Percentiles rank a stretch among this genome's conserved stretches.
Conservation (phyloP, 1,140 invertebrate genomes). For the Adoxophyes honmai region DNA sequence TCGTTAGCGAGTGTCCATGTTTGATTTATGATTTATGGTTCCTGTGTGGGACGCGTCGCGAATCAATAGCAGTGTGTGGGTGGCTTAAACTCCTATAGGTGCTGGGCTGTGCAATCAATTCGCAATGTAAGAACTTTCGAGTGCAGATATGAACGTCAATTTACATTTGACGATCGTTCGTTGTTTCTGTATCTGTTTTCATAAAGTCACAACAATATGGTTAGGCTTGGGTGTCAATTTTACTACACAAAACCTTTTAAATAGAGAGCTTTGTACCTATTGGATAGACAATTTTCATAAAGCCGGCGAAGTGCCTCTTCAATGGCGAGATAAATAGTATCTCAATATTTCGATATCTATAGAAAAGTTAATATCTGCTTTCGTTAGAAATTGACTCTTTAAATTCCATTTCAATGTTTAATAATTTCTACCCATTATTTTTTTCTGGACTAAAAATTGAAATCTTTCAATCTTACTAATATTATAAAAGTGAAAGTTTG, state of each 20-base stretch:
- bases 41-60: slow-evolving; percentile 43
- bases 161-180: slow-evolving; percentile 1
- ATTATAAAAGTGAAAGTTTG: too few relatives aligned
- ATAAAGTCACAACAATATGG: slow-evolving; percentile 7
- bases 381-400: too few relatives aligned
- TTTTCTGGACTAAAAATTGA: too few relatives aligned
- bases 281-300: too few relatives aligned
- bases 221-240: neutral
- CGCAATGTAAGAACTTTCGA: slow-evolving; percentile 36
- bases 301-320: too few relatives aligned
- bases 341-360: too few relatives aligned
- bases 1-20: slow-evolving; percentile 63
- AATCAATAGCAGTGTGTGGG: slow-evolving; percentile 43
- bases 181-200: neutral
- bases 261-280: neutral
- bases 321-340: too few relatives aligned
- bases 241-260: slow-evolving; percentile 9
- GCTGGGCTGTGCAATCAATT: slow-evolving; percentile 27
- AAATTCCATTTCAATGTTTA: too few relatives aligned
- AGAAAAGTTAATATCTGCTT: too few relatives aligned
- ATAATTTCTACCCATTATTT: too few relatives aligned
- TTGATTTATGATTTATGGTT: slow-evolving; percentile 51
- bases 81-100: slow-evolving; percentile 31
- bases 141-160: slow-evolving; percentile 22
- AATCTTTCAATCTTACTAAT: too few relatives aligned